Evolutionary conservation across 37 sponge, comb jelly and placozoan genomes (phyloP).

Genomic region (Dysidea cf. avara): DNA sequence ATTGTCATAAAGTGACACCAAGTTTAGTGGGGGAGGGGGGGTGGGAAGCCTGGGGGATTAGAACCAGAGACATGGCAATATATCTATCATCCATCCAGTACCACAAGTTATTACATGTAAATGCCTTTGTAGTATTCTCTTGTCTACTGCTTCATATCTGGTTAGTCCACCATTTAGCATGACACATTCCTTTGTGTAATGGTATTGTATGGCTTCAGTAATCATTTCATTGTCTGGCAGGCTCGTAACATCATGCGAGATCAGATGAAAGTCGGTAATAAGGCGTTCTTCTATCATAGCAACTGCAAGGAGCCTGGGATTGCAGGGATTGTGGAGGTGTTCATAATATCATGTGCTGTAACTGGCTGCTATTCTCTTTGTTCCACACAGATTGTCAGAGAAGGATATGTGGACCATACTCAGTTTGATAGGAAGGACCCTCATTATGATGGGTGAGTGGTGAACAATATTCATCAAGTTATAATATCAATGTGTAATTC

Average conservation of each 20-base stretch:
- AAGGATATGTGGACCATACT: constrained; percentile 48
- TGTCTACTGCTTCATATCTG: too few species aligned
- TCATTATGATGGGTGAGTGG: constrained; percentile 53
- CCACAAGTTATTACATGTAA: too few species aligned
- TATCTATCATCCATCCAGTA: too few species aligned
- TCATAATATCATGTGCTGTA: background rate
- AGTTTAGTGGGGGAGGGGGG: too few species aligned
- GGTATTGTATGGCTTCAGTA: background rate
- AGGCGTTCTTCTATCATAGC: constrained; percentile 68
- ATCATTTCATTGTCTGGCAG: background rate
- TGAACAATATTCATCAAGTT: background rate
- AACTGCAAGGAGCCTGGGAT: constrained; percentile 70
- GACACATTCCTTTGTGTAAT: background rate
- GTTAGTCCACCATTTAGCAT: too few species aligned
- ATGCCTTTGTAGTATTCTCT: too few species aligned
- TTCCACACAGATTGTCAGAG: constrained; percentile 10
- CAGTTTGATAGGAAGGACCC: constrained; percentile 50
- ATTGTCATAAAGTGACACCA: too few species aligned
- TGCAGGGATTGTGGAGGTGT: constrained; percentile 49
- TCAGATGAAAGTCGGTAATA: constrained; percentile 60
- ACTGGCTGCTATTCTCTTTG: too few species aligned
- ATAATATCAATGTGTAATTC: too few species aligned
- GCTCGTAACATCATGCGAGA: constrained; percentile 60
- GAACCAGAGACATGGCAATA: too few species aligned
- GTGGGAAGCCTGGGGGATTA: too few species aligned